phyloP scores from a whole-genome alignment of 2,888 invertebrate species.

The Netelia fuscicornis region DNA sequence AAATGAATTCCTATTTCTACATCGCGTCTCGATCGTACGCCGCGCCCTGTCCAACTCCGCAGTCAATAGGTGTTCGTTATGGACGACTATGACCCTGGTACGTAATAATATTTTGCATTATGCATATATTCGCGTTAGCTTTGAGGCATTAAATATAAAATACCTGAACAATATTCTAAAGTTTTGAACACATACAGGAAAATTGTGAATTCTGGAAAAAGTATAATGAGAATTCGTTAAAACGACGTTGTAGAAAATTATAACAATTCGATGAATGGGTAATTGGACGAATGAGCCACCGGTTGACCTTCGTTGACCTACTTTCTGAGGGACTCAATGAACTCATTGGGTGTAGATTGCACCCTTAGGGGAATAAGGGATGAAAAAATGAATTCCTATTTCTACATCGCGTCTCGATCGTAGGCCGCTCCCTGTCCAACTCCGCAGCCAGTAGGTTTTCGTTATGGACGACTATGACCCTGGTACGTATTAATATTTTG shows the following conservation, averaged over 20 bases:
- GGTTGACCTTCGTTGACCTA: background rate
- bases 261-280: background rate
- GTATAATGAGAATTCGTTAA: too few species aligned
- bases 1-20: background rate
- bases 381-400: background rate
- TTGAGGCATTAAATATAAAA: background rate
- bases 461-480: constrained; percentile 3
- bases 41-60: background rate
- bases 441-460: constrained; percentile 8
- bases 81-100: constrained; percentile 1
- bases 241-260: too few species aligned
- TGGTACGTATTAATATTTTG: constrained; percentile 4
- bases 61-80: constrained; percentile 16
- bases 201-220: too few species aligned
- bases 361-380: too few species aligned
- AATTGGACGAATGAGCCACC: background rate
- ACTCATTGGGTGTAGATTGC: background rate
- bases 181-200: background rate
- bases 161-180: background rate
- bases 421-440: background rate
- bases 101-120: constrained; percentile 2
- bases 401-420: background rate
- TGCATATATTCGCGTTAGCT: background rate
- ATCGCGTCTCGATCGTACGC: background rate
- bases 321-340: background rate